Evolutionary conservation across 2,113 vertebrate genomes (phyloP).

Genomic region (Phylloscopus trochiloides): DNA sequence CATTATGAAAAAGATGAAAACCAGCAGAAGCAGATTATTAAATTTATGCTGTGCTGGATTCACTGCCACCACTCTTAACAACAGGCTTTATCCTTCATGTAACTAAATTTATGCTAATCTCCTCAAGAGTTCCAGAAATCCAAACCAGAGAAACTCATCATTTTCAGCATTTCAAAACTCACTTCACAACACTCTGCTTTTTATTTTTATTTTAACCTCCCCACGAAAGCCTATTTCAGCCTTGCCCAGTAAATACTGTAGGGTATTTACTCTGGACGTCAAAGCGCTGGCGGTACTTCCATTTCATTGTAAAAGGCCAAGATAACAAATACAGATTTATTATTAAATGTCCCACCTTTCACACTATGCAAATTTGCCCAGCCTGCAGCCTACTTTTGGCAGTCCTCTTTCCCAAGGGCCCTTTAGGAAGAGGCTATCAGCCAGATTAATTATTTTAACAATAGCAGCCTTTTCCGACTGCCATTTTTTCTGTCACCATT

Average conservation of each 20-base stretch:
- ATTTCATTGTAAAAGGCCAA: neutral
- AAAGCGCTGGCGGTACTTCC: neutral
- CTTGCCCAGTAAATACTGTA: neutral
- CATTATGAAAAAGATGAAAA: neutral
- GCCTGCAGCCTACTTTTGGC: constrained; percentile 59
- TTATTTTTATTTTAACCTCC: neutral
- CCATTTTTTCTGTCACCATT: constrained; percentile 44
- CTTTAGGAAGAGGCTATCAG: constrained; percentile 62
- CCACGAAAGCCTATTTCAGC: neutral
- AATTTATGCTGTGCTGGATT: neutral
- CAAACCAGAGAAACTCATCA: neutral
- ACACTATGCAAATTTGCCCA: constrained; percentile 47
- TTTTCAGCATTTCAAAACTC: neutral
- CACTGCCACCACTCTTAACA: neutral
- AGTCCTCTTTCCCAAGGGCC: constrained; percentile 52
- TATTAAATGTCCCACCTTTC: constrained; percentile 52
- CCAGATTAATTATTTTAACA: constrained; percentile 69
- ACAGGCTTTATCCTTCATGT: neutral
- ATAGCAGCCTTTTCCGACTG: constrained; percentile 55
- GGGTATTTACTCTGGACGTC: neutral
- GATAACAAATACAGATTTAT: constrained; percentile 53
- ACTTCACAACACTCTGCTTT: neutral
- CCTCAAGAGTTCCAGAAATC: neutral
- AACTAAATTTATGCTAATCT: constrained; percentile 24
- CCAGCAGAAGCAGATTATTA: neutral